Conservation (phyloP, 2,797 vertebrate genomes). For the Pseudotriccus pelzelni region DNA sequence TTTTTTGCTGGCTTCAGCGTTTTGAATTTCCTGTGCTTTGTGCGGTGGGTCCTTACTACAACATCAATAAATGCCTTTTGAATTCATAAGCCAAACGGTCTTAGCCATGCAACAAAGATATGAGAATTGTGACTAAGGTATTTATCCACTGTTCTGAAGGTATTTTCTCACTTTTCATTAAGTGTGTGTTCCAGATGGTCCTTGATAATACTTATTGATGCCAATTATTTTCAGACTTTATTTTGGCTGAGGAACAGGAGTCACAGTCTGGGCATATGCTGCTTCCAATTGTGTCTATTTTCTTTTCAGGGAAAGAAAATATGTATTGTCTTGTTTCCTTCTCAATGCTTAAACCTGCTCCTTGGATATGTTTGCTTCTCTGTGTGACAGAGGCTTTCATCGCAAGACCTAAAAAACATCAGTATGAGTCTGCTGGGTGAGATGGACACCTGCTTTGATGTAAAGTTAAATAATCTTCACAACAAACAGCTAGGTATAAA, state of each 20-base stretch:
- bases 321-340: neutral
- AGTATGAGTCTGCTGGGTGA: neutral
- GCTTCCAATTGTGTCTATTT: neutral
- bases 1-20: slow-evolving; percentile 3
- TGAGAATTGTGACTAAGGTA: neutral
- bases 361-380: neutral
- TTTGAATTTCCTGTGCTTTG: neutral
- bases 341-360: neutral
- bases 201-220: slow-evolving; percentile 18
- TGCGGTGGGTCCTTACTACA: neutral
- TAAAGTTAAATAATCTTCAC: neutral
- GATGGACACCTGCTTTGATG: neutral
- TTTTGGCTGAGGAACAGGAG: slow-evolving; percentile 10
- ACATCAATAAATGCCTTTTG: neutral
- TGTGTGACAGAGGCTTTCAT: neutral
- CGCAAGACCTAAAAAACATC: neutral
- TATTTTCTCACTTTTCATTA: slow-evolving; percentile 4
- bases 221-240: slow-evolving; percentile 33
- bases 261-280: neutral
- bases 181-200: slow-evolving; percentile 3
- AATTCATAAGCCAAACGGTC: neutral
- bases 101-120: neutral
- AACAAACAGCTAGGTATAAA: neutral
- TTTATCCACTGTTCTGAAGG: slow-evolving; percentile 5
- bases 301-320: neutral